phyloP scores from a whole-genome alignment of 2,797 vertebrate species.

The Melanotaenia maccullochi region DNA sequence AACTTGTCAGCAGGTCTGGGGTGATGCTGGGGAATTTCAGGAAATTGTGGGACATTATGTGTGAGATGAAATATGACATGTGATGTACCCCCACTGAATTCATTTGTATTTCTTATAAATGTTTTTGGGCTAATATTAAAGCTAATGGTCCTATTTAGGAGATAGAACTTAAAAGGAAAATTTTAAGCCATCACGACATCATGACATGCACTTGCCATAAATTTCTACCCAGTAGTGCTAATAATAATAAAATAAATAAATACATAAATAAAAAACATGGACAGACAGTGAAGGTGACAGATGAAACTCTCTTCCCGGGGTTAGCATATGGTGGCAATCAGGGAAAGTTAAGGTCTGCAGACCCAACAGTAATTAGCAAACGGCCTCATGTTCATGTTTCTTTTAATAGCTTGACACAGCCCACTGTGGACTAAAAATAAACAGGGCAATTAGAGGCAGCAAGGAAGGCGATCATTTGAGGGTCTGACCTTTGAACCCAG shows the following conservation, averaged over 20 bases:
- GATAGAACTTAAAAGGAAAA: neutral
- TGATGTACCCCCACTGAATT: neutral
- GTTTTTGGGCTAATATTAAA: neutral
- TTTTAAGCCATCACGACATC: neutral
- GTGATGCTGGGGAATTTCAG: neutral
- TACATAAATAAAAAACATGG: slow-evolving; percentile 42
- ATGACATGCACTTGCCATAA: slow-evolving; percentile 12
- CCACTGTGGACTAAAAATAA: slow-evolving; percentile 90
- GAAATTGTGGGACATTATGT: neutral
- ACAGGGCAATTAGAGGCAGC: slow-evolving; percentile 83
- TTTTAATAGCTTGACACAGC: slow-evolving; percentile 90
- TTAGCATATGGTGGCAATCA: slow-evolving; percentile 89
- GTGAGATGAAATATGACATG: neutral
- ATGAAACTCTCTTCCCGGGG: slow-evolving; percentile 73
- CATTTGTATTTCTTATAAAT: neutral
- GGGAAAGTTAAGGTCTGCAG: slow-evolving; percentile 80
- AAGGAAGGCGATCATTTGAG: slow-evolving; percentile 83
- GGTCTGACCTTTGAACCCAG: slow-evolving; percentile 81
- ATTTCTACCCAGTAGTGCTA: slow-evolving; percentile 34
- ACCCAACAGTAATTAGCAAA: slow-evolving; percentile 89
- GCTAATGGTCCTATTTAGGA: neutral
- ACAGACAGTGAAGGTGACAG: slow-evolving; percentile 80
- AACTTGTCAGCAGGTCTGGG: slow-evolving; percentile 1
- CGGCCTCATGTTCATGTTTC: slow-evolving; percentile 86
- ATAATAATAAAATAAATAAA: slow-evolving; percentile 29